Evolutionary conservation across 2,888 invertebrate species (phyloP), one percentile per base, ranked within the genome.

Genomic region (Nasonovia ribisnigri): DNA sequence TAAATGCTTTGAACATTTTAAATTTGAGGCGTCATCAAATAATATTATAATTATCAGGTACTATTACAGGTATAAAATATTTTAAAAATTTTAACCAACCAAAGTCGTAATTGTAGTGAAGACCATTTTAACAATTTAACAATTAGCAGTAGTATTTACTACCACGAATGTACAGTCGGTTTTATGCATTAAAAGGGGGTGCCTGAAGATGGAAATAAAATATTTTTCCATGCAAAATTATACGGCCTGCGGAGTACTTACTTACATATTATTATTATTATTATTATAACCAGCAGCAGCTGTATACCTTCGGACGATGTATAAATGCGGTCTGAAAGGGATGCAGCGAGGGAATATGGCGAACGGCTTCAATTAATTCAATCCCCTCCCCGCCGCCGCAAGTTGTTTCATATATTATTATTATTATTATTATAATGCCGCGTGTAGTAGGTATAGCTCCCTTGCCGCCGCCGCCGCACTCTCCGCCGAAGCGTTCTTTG

Each of bases 321-420:
- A 43, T 84, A 84, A 84, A 84, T 84, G 36, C 20, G 36, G 77
- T 77, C 77, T 77, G 77, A 42, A 90, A n/a, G 60, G 60, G 60
- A 90, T 43, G 29, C 10, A 20, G 60, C 60, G 60, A 46, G 60
- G 90, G 90, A 84, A 67, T 48, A 90, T 90, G 42, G 90, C 77
- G 26, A 92, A 92, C 86, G 91, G 51, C 88, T 93, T 92, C 91
- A 91, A 92, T 94, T 93, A 92, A 87, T 54, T 91, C 91, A 93
- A 42, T 57, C 93, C 91, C 88, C 48, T 88, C 88, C 87, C 91
- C 42, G 20, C 42, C 88, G 26, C 51, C 51, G 16, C 36, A 20
- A 77, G 36, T 51, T 51, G 88, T 88, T 51, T 36, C 51, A 51
- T 88, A 51, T 88, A 86, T 86, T 88, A 88, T 88, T 67, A 67